Base-by-base conservation (phyloP, 92 coral and sea anemone genomes). In the Porites cylindrica region DNA sequence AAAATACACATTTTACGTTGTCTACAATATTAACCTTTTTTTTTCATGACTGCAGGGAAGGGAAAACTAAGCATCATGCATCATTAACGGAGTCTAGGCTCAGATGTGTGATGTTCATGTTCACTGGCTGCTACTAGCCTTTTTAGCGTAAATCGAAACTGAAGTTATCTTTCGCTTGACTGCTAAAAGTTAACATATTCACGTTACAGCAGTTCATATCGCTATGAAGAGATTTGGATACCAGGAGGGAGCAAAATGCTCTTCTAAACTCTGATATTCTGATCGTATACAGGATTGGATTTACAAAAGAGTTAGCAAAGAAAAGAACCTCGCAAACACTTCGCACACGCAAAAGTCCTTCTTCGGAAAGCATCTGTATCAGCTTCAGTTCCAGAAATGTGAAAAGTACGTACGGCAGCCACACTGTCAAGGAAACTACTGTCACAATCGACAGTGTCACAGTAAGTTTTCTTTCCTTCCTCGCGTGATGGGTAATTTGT, bases 361-460 rank as follows among this genome's bases (percentile, higher is more conserved):
- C 81, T 1, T n/a, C 26, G 19, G 88, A 73, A 1, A 73, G 47
- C 18, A 10, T 59, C 6, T 17, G 72, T 6, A 50, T 19, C 63
- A 73, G 60, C 23, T 50, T 19, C 2, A 47, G 13, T 66, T 61
- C 72, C 65, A 83, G 51, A 47, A 83, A 73, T 23, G 88, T 73
- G 51, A 83, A 75, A 3, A 83, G 12, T 24, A 73, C 80, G 51
- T 73, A 73, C 0, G 88, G 88, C 5, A 75, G 60, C 88, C 88
- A 83, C 1, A 65, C 73, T 8, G 64, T 47, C 23, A 83, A 8
- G 8, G 88, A 83, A 16, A 74, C 63, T 11, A 83, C 51, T 51
- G 88, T 83, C 17, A 83, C 88, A 62, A 83, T 83, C 73, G 74
- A 83, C 52, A 83, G 81, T 50, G 88, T 83, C 63, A 83, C 52